phyloP scores from a whole-genome alignment of 2,888 invertebrate species.

The Orthosia cruda region DNA sequence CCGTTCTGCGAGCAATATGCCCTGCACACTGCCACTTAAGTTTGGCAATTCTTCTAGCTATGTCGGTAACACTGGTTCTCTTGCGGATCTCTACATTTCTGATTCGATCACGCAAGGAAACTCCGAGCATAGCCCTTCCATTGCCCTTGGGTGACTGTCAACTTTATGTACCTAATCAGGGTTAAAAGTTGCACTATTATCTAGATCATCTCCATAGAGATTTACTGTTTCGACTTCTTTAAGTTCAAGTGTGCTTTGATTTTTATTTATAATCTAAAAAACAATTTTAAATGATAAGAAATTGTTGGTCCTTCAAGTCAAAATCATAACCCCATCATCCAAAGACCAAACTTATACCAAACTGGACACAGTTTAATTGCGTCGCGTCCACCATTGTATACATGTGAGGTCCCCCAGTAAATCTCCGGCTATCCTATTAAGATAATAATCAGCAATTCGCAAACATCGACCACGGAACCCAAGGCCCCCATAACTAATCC shows the following conservation, averaged over 20 bases:
- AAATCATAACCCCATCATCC: background rate
- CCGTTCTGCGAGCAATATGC: too few relatives aligned
- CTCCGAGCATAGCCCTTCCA: too few relatives aligned
- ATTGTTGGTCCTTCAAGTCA: constrained; percentile 1
- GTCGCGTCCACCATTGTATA: constrained; percentile 39
- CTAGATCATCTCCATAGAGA: background rate
- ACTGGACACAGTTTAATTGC: constrained; percentile 52
- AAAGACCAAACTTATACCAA: constrained; percentile 22
- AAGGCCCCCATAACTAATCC: constrained; percentile 69
- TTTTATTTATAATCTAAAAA: too few relatives aligned
- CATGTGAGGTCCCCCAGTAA: constrained; percentile 76
- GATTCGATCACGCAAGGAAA: too few relatives aligned
- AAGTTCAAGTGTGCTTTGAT: background rate
- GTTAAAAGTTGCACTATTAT: background rate
- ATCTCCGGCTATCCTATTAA: constrained; percentile 87
- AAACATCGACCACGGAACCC: constrained; percentile 80
- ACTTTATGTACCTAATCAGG: too few relatives aligned
- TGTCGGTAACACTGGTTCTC: too few relatives aligned
- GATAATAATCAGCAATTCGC: constrained; percentile 88
- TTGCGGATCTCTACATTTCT: too few relatives aligned
- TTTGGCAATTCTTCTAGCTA: too few relatives aligned
- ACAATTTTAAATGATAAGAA: background rate
- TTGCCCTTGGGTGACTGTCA: too few relatives aligned
- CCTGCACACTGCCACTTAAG: too few relatives aligned
- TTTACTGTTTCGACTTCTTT: background rate